phyloP scores from a whole-genome alignment of 2,888 invertebrate genomes.

The Diarsia brunnea region DNA sequence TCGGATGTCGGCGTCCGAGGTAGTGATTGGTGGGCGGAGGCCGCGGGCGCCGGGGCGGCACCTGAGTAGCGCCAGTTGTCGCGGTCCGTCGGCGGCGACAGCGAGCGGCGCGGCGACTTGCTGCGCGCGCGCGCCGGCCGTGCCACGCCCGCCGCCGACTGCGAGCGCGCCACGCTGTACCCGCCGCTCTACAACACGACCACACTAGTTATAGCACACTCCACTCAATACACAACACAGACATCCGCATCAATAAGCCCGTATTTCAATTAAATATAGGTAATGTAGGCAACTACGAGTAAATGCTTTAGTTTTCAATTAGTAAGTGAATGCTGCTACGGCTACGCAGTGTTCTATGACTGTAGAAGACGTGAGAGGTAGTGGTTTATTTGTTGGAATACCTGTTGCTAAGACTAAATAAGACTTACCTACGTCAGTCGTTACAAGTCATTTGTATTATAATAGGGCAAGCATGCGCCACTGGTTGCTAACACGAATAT shows the following conservation, averaged over 20 bases:
- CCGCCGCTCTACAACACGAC: slow-evolving; percentile 81
- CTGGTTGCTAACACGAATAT: slow-evolving; percentile 20
- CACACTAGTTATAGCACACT: slow-evolving; percentile 12
- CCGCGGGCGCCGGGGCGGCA: slow-evolving; percentile 80
- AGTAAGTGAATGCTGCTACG: slow-evolving; percentile 42
- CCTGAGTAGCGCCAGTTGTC: slow-evolving; percentile 92
- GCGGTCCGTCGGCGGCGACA: slow-evolving; percentile 94
- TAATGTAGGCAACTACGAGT: slow-evolving; percentile 31
- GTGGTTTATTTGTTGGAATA: slow-evolving; percentile 34
- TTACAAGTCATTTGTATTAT: slow-evolving; percentile 19
- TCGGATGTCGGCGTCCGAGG: slow-evolving; percentile 45
- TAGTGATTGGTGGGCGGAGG: slow-evolving; percentile 73
- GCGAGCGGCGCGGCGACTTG: slow-evolving; percentile 95
- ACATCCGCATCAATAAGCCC: slow-evolving; percentile 26
- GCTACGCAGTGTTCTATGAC: slow-evolving; percentile 48
- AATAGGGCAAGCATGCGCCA: slow-evolving; percentile 39
- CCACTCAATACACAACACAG: not conserved
- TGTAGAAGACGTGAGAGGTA: slow-evolving; percentile 30
- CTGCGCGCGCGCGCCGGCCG: slow-evolving; percentile 92
- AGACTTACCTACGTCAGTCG: slow-evolving; percentile 45
- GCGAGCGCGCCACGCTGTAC: slow-evolving; percentile 93
- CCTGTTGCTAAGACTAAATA: slow-evolving; percentile 33
- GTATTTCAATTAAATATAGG: not conserved
- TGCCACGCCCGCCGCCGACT: slow-evolving; percentile 94
- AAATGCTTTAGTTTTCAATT: slow-evolving; percentile 37